Evolutionary conservation across 1,140 invertebrate genomes (phyloP).

Genomic region (Tyrophagus putrescentiae): DNA sequence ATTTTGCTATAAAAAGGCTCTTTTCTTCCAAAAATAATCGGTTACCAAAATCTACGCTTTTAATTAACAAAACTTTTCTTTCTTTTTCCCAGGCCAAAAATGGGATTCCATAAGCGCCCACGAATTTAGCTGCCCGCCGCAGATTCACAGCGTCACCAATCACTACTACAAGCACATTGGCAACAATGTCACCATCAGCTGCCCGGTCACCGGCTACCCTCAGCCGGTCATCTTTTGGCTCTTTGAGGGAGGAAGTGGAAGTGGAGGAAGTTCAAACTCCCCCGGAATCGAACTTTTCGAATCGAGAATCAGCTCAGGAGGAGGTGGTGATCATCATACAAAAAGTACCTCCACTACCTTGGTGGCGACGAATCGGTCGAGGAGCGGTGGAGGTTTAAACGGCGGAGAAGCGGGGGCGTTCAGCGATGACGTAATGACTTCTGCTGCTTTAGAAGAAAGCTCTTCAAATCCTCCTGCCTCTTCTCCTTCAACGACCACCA

Average conservation of each 20-base stretch:
- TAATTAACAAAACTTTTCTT: too few relatives aligned
- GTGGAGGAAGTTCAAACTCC: background rate
- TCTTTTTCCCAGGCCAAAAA: slow-evolving; percentile 9
- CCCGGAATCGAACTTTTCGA: too few relatives aligned
- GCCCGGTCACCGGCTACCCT: slow-evolving; percentile 59
- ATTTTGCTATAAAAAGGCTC: too few relatives aligned
- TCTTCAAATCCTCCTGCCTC: too few relatives aligned
- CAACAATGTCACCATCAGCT: slow-evolving; percentile 66
- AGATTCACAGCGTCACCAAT: slow-evolving; percentile 48
- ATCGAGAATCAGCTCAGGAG: too few relatives aligned
- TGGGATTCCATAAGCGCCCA: slow-evolving; percentile 50
- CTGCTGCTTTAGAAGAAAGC: too few relatives aligned
- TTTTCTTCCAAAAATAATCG: background rate
- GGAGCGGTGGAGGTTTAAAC: background rate
- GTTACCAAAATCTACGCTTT: background rate
- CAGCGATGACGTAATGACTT: too few relatives aligned
- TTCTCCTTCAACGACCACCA: too few relatives aligned
- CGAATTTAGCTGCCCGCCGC: slow-evolving; percentile 72
- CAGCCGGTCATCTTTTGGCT: slow-evolving; percentile 68
- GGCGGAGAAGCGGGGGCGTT: too few relatives aligned
- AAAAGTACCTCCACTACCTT: background rate
- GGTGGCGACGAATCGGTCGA: background rate
- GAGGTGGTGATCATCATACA: too few relatives aligned
- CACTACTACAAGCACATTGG: slow-evolving; percentile 54
- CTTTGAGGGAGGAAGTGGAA: slow-evolving; percentile 30